Evolutionary conservation across 1,140 invertebrate species (phyloP).

Genomic region (Nixonia krombeini): DNA sequence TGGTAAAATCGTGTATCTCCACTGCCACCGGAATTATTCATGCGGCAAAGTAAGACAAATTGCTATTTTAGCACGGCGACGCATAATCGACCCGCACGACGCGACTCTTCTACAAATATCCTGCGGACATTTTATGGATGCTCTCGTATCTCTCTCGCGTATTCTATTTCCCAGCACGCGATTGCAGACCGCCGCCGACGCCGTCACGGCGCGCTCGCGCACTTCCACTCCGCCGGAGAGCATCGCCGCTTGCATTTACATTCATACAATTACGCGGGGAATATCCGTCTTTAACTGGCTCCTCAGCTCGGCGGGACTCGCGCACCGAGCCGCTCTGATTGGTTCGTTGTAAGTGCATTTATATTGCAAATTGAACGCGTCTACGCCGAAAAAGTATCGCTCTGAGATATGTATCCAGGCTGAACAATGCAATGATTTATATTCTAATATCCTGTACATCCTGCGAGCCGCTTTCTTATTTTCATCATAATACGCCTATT

Average conservation of each 20-base stretch:
- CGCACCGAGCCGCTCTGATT: slow-evolving; percentile 27
- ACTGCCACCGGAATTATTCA: slow-evolving; percentile 50
- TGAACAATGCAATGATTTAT: slow-evolving; percentile 47
- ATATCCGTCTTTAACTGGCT: slow-evolving; percentile 12
- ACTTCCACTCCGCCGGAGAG: not conserved
- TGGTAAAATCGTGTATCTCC: slow-evolving; percentile 29
- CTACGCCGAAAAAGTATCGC: slow-evolving; percentile 22
- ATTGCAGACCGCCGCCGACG: no score
- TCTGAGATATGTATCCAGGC: not conserved
- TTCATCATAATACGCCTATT: slow-evolving; percentile 37
- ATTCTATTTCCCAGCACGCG: slow-evolving; percentile 27
- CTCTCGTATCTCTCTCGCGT: slow-evolving; percentile 31
- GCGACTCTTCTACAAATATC: slow-evolving; percentile 41
- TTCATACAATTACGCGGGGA: slow-evolving; percentile 19
- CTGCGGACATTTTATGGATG: slow-evolving; percentile 44
- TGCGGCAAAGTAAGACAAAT: slow-evolving; percentile 42
- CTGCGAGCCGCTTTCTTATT: no score
- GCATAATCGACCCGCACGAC: slow-evolving; percentile 34
- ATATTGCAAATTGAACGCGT: slow-evolving; percentile 28
- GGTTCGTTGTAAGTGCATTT: slow-evolving; percentile 28
- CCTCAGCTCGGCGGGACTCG: slow-evolving; percentile 2
- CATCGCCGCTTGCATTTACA: not conserved
- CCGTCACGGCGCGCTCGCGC: not conserved
- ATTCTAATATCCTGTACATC: slow-evolving; percentile 1
- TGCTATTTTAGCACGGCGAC: slow-evolving; percentile 45